Percentiles rank a stretch among this genome's conserved stretches.
Conservation (phyloP, 2,113 vertebrate species). For the Cephalopholis sonnerati region DNA sequence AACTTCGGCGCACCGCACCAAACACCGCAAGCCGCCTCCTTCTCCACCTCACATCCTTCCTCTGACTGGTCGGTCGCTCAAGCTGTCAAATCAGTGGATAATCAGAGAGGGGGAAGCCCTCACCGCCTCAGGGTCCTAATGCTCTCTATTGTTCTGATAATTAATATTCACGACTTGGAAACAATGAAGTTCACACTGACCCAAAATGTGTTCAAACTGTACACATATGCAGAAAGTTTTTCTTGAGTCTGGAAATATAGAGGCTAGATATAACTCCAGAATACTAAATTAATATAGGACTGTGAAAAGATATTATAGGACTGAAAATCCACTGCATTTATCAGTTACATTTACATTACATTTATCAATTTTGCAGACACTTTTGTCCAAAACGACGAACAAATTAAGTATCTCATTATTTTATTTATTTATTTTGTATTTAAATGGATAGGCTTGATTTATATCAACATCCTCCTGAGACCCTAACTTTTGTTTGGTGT, state of each 20-base stretch:
- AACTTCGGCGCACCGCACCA: constrained; percentile 47
- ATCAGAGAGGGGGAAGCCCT: constrained; percentile 24
- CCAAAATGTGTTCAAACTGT: constrained; percentile 3
- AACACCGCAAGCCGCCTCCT: constrained; percentile 21
- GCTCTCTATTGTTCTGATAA: constrained; percentile 31
- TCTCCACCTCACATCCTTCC: constrained; percentile 59
- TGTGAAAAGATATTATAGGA: too few relatives aligned
- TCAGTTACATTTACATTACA: too few relatives aligned
- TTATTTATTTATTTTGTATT: too few relatives aligned
- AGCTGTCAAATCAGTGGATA: constrained; percentile 61
- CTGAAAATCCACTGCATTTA: too few relatives aligned
- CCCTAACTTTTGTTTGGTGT: too few relatives aligned
- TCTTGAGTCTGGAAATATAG: background rate
- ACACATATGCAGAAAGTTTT: background rate
- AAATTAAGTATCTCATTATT: too few relatives aligned
- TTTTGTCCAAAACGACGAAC: too few relatives aligned
- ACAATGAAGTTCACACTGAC: constrained; percentile 37
- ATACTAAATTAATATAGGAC: background rate
- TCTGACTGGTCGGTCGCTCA: constrained; percentile 33
- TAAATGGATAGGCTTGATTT: too few relatives aligned
- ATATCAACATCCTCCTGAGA: too few relatives aligned
- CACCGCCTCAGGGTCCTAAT: constrained; percentile 77
- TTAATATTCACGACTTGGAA: background rate
- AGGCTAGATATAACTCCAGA: background rate
- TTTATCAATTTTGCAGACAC: too few relatives aligned